Base-by-base conservation (phyloP, 2,797 vertebrate genomes). In the Lagodon rhomboides region DNA sequence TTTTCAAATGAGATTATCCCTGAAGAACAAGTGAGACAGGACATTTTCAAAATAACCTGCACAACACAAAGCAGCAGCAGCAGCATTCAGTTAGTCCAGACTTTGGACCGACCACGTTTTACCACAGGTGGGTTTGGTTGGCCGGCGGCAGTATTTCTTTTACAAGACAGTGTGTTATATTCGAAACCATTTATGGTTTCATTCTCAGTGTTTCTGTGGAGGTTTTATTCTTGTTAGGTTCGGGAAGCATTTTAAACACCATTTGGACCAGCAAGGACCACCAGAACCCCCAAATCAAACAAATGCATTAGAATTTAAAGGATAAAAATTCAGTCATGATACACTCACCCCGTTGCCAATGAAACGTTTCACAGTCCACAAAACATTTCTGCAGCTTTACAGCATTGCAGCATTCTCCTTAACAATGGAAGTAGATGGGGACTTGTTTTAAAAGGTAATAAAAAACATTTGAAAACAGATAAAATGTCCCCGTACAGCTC, bases 1-100 rank as follows among this genome's bases (percentile, higher is more conserved):
- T 85, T 43, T 61, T 41, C 47, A 72, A 79, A 74, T 79, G 1
- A 25, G 5, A 68, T 76, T 85, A 73, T 58, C 74, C 41, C 61
- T 20, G 18, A 41, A 85, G 50, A 79, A 30, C 22, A 47, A 82
- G 43, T 23, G 53, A 83, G 27, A 63, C 34, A 56, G 11, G 54
- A 17, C 23, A 46, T 0, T 67, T 77, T 55, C 79, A 0, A 16
- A 73, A 82, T 77, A 30, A 62, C 30, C 30, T 65, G 27, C 13
- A 7, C 43, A 27, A 63, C 46, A 62, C 10, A 74, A 68, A 73
- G 23, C 61, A 69, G 58, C 38, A 62, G 56, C 53, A 50, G 47
- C 63, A 50, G 18, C 20, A 10, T 73, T 46, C 76, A 20, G 17
- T 53, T 49, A 64, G n/a, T 1, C 13, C 55, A 30, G 46, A 80